Evolutionary conservation across 2,797 vertebrate genomes (phyloP).

Genomic region (Cuniculus paca): DNA sequence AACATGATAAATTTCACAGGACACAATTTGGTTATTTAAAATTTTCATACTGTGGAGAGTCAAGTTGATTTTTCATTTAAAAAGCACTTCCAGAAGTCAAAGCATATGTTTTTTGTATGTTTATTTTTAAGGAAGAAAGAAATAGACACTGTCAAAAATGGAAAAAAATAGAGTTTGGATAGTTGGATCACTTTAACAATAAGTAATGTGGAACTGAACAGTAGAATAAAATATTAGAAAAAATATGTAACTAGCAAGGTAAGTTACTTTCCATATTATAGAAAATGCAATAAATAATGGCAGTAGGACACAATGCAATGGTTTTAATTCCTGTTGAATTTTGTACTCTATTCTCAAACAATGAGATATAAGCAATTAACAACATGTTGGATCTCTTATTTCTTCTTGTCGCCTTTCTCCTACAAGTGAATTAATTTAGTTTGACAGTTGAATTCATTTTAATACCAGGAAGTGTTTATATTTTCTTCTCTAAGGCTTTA

Average conservation of each 20-base stretch:
- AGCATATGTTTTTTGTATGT: neutral
- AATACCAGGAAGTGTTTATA: neutral
- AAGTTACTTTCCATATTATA: neutral
- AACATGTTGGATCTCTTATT: neutral
- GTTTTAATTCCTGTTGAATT: neutral
- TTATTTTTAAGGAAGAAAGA: neutral
- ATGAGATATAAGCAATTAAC: neutral
- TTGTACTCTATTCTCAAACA: neutral
- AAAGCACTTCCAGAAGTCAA: neutral
- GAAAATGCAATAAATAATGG: neutral
- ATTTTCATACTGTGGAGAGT: neutral
- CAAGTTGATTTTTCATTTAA: constrained; percentile 3
- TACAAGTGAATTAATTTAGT: neutral
- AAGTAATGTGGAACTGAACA: neutral
- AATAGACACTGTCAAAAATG: neutral
- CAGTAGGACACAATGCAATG: neutral
- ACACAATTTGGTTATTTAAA: neutral
- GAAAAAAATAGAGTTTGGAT: constrained; percentile 1
- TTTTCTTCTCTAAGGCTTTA: neutral
- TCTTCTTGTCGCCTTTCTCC: neutral
- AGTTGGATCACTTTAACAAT: neutral
- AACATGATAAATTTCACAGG: neutral
- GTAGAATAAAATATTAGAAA: neutral
- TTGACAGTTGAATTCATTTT: neutral
- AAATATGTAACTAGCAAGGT: neutral